Evolutionary conservation across 2,797 vertebrate genomes (phyloP).

Genomic region (Chanos chanos): DNA sequence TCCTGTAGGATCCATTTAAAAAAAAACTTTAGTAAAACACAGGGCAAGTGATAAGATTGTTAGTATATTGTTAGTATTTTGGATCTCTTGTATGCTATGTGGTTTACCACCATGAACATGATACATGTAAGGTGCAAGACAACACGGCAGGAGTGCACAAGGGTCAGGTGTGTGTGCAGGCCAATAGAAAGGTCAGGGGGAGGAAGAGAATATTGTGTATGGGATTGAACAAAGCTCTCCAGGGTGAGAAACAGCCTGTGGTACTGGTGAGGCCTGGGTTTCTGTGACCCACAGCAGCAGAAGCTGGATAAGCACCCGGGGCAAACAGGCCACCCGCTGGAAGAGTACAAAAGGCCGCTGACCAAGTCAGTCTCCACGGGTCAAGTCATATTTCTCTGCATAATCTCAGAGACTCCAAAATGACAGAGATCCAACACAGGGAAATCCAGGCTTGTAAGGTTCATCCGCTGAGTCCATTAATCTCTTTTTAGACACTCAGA

Average conservation of each 20-base stretch:
- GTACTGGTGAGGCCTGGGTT: conserved; percentile 24
- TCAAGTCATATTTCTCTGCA: conserved; percentile 30
- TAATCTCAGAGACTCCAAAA: background rate
- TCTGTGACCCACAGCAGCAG: conserved; percentile 21
- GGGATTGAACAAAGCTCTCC: conserved; percentile 18
- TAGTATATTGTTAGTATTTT: no score
- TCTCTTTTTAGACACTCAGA: conserved; percentile 2
- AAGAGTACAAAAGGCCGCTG: conserved; percentile 33
- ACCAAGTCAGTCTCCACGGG: conserved; percentile 18
- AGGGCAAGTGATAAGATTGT: no score
- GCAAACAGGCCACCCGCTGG: conserved; percentile 36
- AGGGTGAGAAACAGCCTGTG: conserved; percentile 17
- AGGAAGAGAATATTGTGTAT: conserved; percentile 4
- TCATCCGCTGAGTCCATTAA: conserved; percentile 6
- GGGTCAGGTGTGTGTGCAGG: conserved; percentile 25
- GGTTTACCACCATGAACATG: no score
- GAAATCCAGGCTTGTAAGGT: background rate
- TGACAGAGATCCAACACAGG: background rate
- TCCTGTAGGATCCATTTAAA: no score
- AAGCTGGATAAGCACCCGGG: conserved; percentile 30
- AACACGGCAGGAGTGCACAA: background rate
- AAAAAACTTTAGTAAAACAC: no score
- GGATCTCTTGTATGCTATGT: no score
- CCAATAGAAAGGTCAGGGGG: no score
- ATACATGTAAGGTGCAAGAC: no score